Base-by-base conservation (phyloP, 1,140 invertebrate genomes). In the Neodiprion virginianus region DNA sequence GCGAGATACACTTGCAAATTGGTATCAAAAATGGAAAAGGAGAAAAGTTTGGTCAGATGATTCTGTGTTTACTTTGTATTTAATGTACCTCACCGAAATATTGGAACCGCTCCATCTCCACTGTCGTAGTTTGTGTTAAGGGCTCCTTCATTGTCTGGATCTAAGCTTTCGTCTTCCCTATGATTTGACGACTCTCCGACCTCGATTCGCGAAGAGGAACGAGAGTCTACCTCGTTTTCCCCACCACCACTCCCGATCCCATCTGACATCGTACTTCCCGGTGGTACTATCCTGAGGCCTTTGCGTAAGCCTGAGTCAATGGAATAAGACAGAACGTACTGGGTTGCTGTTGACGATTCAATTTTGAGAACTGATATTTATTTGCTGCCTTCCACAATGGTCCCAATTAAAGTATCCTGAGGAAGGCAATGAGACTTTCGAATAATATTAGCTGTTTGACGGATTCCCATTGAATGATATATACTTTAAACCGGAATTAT, bases 81-180 rank as follows among this genome's bases (percentile, higher is more conserved):
- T n/a, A 61, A 14, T 12, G 21, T 69, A 50, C 12, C 72, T 50
- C 67, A 87, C 80, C 90, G 90, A 80, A 90, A 92, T 79, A 84
- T 89, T 83, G 84, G 85, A 66, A 86, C 84, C 53, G 86, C 85
- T 77, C 90, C 90, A 80, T 92, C 91, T 72, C 90, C 87, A 74
- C 90, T 91, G 79, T 92, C 91, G 82, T 91, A 92, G 85, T 91
- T 91, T n/a, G 90, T 90, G 82, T 90, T 91, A n/a, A 90, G 87
- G 71, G 87, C 89, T 71, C 89, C 83, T 75, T 88, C 88, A 72
- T 85, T 88, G 79, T 89, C 88, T 50, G 82, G 82, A 78, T 89
- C 86, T 66, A 87, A 73, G 50, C 78, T 74, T 71, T 89, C 87
- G 72, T 88, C 87, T 78, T 88, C 86, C 71, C 84, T 81, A 53